Evolutionary conservation across 2,113 vertebrate genomes (phyloP).

Genomic region (Ivindomyrus marchei): DNA sequence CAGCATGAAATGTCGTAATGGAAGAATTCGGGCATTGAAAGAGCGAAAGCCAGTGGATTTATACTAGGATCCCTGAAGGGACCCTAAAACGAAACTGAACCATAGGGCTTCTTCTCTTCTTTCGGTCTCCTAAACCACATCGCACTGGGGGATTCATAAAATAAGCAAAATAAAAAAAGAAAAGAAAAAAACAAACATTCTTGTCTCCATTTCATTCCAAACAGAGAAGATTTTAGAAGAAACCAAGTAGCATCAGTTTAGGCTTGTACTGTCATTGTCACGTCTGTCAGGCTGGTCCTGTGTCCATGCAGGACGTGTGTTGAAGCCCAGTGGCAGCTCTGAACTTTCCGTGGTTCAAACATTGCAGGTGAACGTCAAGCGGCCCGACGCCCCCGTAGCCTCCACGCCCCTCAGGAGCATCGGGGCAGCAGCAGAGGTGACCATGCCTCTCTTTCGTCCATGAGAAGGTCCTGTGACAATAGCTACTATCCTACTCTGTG

Average conservation of each 20-base stretch:
- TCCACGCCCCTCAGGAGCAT: not conserved
- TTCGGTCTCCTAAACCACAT: slow-evolving; percentile 19
- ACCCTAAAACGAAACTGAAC: not conserved
- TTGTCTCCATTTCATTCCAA: slow-evolving; percentile 23
- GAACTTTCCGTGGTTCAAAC: not conserved
- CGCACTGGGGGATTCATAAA: slow-evolving; percentile 26
- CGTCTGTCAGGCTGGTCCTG: not conserved
- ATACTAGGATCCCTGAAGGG: not conserved
- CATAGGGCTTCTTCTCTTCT: slow-evolving; percentile 22
- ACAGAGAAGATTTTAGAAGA: not conserved
- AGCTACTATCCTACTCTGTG: slow-evolving; percentile 34
- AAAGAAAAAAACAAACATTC: slow-evolving; percentile 17
- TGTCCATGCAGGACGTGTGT: not conserved
- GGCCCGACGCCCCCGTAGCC: not conserved
- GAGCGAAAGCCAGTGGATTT: not conserved
- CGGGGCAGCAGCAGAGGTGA: slow-evolving; percentile 30
- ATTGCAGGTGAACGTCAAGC: not conserved
- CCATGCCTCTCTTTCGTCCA: slow-evolving; percentile 39
- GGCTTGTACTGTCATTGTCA: not conserved
- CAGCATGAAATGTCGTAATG: not conserved
- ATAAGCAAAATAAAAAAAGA: slow-evolving; percentile 21
- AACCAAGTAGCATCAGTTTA: not conserved
- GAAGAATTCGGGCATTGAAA: not conserved
- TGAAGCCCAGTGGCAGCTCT: not conserved
- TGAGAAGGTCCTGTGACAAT: slow-evolving; percentile 32